These are phyloP conservation scores for Bubalus kerabau DNA, from an alignment of 2,113 vertebrate species.

Conservation along the genomic window DNA sequence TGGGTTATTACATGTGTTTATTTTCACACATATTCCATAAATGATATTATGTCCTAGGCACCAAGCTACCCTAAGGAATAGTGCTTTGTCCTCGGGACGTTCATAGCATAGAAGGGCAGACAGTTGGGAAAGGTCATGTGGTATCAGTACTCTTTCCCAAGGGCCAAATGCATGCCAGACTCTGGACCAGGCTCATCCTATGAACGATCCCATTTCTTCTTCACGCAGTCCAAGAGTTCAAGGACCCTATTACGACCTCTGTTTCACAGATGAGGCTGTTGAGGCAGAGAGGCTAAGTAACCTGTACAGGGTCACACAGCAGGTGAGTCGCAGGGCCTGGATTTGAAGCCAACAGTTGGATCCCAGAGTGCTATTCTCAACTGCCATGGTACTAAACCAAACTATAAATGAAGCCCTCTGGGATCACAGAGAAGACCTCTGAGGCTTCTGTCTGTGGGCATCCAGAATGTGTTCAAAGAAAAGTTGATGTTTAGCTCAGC, in stretches of 20 bases:
- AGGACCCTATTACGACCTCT: too few relatives aligned
- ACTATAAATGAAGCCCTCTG: neutral
- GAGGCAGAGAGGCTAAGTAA: neutral
- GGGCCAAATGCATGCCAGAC: neutral
- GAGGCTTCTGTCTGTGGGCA: neutral
- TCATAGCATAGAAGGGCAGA: neutral
- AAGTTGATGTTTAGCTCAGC: neutral
- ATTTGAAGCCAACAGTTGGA: neutral
- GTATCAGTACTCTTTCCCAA: neutral
- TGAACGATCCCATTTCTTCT: neutral
- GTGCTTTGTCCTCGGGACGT: neutral
- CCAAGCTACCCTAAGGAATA: neutral
- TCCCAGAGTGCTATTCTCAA: neutral
- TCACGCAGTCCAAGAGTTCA: neutral
- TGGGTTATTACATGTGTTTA: neutral
- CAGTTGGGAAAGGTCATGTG: neutral
- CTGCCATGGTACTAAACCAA: neutral
- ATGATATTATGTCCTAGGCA: neutral
- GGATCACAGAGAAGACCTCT: neutral
- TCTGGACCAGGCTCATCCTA: too few relatives aligned
- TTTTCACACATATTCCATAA: neutral
- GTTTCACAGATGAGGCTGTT: neutral
- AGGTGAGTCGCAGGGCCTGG: neutral
- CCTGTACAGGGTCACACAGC: neutral
- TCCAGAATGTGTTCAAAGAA: neutral